These are phyloP conservation scores for Pempheris klunzingeri DNA, from an alignment of 2,797 vertebrate species.

Conservation along the genomic window DNA sequence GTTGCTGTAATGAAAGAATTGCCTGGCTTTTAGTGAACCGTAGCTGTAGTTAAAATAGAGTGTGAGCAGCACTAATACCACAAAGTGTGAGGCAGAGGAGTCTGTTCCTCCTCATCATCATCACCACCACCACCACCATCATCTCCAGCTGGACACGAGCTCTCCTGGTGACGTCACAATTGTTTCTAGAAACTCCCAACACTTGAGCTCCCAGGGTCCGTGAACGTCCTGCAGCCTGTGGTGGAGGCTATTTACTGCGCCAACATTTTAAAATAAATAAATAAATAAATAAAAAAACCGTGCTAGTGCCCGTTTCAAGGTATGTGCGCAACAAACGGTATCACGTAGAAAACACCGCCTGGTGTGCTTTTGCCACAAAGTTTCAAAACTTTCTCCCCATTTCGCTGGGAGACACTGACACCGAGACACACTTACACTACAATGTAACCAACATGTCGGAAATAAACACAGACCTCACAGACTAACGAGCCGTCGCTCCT, in stretches of 20 bases:
- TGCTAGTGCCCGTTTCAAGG: neutral
- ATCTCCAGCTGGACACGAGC: conserved; percentile 20
- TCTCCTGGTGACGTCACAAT: conserved; percentile 67
- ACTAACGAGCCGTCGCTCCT: neutral
- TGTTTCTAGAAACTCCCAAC: conserved; percentile 73
- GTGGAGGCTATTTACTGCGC: neutral
- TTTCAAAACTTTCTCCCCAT: conserved; percentile 57
- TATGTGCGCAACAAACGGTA: accelerated
- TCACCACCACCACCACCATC: no score
- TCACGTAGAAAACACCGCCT: neutral
- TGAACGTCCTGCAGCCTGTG: accelerated
- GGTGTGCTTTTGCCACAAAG: conserved; percentile 33
- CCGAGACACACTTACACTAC: neutral
- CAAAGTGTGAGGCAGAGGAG: no score
- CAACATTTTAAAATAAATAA: no score
- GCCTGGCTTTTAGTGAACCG: neutral
- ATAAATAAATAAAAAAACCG: no score
- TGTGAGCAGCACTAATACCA: neutral
- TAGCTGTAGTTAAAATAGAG: neutral
- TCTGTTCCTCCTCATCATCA: no score
- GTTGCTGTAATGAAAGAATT: neutral
- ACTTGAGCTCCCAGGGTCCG: neutral
- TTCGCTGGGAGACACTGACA: neutral
- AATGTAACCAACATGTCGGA: neutral
- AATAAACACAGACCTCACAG: neutral